phyloP scores from a whole-genome alignment of 2,113 vertebrate species.

The Vireo altiloquus region DNA sequence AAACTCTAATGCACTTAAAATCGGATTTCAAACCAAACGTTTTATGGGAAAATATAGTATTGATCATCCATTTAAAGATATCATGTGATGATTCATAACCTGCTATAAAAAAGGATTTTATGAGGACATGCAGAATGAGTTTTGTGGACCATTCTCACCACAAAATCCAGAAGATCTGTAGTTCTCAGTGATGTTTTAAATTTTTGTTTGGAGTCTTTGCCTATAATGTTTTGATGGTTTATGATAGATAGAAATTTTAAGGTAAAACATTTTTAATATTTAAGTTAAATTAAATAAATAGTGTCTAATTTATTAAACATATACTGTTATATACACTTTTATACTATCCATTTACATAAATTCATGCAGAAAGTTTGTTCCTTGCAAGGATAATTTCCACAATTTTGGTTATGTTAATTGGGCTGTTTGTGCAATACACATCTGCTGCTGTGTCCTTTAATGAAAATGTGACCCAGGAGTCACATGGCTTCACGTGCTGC shows the following conservation, averaged over 20 bases:
- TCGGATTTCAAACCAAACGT: conserved; percentile 82
- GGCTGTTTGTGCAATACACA: neutral
- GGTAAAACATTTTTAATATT: neutral
- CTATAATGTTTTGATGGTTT: neutral
- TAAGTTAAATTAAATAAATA: neutral
- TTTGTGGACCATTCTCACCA: conserved; percentile 22
- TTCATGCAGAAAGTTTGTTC: neutral
- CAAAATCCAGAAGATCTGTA: conserved; percentile 16
- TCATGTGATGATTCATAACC: conserved; percentile 75
- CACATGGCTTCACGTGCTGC: rapidly evolving
- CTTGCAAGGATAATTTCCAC: neutral
- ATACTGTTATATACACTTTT: neutral
- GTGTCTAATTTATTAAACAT: neutral
- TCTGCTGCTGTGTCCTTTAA: neutral
- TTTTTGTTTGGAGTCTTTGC: conserved; percentile 39
- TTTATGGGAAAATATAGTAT: conserved; percentile 85
- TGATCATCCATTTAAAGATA: conserved; percentile 84
- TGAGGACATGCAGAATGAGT: conserved; percentile 57
- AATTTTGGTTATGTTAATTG: neutral
- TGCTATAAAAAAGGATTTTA: conserved; percentile 71
- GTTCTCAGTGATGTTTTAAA: conserved; percentile 3
- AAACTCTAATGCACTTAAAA: conserved; percentile 85
- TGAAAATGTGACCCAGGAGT: neutral
- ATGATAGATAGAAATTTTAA: neutral
- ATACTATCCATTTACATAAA: neutral